Conservation (phyloP, 2,113 vertebrate species). For the Anthoscopus minutus region DNA sequence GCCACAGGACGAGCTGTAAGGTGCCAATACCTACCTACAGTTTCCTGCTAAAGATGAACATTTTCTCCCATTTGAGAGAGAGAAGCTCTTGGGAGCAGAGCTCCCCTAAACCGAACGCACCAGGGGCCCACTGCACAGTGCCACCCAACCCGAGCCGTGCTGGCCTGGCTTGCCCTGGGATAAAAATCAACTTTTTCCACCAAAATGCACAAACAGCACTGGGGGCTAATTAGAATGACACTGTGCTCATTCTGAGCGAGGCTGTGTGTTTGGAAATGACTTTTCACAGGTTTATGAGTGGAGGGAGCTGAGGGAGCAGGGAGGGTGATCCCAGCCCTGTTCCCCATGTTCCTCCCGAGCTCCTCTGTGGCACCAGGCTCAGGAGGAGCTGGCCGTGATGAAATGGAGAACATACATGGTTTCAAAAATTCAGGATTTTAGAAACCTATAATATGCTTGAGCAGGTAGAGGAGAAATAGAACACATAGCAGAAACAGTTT, state of each 20-base stretch:
- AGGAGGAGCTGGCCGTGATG: neutral
- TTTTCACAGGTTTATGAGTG: neutral
- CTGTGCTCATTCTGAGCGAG: accelerated
- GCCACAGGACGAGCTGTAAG: accelerated
- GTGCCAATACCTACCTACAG: neutral
- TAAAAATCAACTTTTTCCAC: no score
- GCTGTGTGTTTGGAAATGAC: neutral
- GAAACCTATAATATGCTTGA: no score
- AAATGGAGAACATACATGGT: no score
- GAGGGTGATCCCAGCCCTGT: neutral
- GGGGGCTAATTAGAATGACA: neutral
- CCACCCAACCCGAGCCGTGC: accelerated
- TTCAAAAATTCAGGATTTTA: no score
- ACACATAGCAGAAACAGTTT: no score
- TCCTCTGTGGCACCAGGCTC: no score
- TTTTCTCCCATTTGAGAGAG: neutral
- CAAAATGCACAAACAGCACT: neutral
- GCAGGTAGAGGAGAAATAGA: no score
- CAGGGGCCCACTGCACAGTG: accelerated
- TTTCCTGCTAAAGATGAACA: neutral
- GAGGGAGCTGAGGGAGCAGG: accelerated
- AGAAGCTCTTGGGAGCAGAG: accelerated
- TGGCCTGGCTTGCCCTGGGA: accelerated
- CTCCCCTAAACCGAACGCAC: neutral
- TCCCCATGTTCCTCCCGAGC: no score